Percentiles rank a stretch among this genome's conserved stretches.
Evolutionary conservation across 1,140 invertebrate genomes (phyloP).

Genomic region (Scaptomyza pallida): DNA sequence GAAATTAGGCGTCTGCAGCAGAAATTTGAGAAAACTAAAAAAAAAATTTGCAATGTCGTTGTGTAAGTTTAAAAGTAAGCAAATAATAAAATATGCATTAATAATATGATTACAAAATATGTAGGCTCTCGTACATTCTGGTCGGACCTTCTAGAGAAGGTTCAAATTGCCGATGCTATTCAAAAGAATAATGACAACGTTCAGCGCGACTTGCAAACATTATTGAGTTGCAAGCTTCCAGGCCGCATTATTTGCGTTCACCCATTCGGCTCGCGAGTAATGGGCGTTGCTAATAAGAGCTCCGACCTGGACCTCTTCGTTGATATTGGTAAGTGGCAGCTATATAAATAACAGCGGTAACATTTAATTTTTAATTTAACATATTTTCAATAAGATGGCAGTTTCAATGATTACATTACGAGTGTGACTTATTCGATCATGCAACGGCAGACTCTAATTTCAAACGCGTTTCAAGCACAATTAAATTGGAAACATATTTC

Average conservation of each 20-base stretch:
- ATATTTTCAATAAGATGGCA: conserved; percentile 2
- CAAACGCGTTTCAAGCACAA: background rate
- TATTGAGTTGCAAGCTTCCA: background rate
- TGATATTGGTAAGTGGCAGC: conserved; percentile 11
- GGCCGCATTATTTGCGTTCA: background rate
- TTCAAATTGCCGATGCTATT: background rate
- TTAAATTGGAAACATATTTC: background rate
- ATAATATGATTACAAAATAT: background rate
- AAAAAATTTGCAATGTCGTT: background rate
- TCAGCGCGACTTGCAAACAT: background rate
- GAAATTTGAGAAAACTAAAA: background rate
- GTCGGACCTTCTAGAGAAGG: background rate
- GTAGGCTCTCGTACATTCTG: background rate
- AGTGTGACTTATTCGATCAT: background rate
- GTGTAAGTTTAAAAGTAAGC: background rate
- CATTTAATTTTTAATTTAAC: background rate
- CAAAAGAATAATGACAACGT: background rate
- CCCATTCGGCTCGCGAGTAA: conserved; percentile 25
- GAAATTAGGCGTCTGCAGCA: too few species aligned
- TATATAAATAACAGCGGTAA: background rate
- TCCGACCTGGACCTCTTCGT: conserved; percentile 44
- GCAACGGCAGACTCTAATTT: background rate
- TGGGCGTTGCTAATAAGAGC: conserved; percentile 23
- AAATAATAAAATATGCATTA: background rate
- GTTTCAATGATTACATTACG: background rate